A percentile compares a stretch with the other conserved stretches of the same genome.
Evolutionary conservation across 2,888 invertebrate species (phyloP).

Genomic region (Charanyca ferruginea): DNA sequence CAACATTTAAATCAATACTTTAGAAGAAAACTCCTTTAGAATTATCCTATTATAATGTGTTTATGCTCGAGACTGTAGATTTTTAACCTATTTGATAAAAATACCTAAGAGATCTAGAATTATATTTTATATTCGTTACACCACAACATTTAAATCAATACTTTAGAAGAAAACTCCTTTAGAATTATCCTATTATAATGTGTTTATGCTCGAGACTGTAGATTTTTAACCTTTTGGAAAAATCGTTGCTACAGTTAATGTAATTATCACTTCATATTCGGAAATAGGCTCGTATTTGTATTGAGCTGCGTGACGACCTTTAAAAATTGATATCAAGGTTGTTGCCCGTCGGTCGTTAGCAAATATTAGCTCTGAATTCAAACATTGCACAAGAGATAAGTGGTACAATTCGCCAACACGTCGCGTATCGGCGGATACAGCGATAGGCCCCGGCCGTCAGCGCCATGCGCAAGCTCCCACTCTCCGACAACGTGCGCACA

Average conservation of each 20-base stretch:
- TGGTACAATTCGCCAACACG: constrained; percentile 57
- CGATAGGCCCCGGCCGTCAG: constrained; percentile 38
- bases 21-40: too few species aligned
- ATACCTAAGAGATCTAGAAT: too few species aligned
- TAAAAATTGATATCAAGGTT: constrained; percentile 57
- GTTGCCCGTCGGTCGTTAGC: constrained; percentile 32
- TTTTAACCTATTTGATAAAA: background rate
- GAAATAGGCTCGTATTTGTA: constrained; percentile 20
- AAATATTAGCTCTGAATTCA: constrained; percentile 37
- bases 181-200: too few species aligned
- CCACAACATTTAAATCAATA: too few species aligned
- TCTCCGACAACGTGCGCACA: constrained; percentile 49
- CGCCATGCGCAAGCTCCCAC: constrained; percentile 28
- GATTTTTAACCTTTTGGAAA: background rate
- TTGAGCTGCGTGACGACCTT: constrained; percentile 31
- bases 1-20: too few species aligned
- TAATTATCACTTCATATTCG: constrained; percentile 14
- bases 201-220: too few species aligned
- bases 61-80: background rate
- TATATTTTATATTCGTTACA: too few species aligned
- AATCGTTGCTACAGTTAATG: background rate
- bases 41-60: too few species aligned
- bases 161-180: too few species aligned
- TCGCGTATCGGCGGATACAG: constrained; percentile 67
- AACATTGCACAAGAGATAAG: constrained; percentile 62